phyloP scores from a whole-genome alignment of 2,113 vertebrate genomes.

The Picathartes gymnocephalus region DNA sequence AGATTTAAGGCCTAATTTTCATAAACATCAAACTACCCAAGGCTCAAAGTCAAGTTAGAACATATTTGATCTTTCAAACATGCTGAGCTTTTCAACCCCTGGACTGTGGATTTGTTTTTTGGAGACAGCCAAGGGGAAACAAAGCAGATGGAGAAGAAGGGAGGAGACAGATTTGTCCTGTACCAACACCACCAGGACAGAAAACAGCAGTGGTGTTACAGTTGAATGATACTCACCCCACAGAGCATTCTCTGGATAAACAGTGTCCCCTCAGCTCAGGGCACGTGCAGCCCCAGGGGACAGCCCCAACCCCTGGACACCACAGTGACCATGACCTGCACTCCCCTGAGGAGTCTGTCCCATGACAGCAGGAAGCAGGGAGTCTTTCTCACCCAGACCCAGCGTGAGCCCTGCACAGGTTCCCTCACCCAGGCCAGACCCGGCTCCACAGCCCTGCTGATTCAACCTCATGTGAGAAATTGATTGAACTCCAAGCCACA shows the following conservation, averaged over 20 bases:
- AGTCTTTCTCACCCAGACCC: background rate
- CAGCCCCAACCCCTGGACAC: rapidly evolving
- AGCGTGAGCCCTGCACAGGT: rapidly evolving
- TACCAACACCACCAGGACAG: background rate
- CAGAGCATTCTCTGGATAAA: rapidly evolving
- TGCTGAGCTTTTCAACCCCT: background rate
- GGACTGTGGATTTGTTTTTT: background rate
- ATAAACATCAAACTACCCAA: background rate
- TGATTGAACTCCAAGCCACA: background rate
- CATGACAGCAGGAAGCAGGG: rapidly evolving
- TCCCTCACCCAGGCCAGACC: rapidly evolving
- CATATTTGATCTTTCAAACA: background rate
- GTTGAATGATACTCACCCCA: rapidly evolving
- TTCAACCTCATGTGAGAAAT: background rate
- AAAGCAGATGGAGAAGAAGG: background rate
- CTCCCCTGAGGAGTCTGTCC: rapidly evolving
- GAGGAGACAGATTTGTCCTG: background rate
- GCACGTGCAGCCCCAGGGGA: background rate
- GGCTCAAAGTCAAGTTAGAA: background rate
- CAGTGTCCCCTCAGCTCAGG: background rate
- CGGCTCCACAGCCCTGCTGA: background rate
- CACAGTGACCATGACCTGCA: rapidly evolving
- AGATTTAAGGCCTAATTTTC: slow-evolving; percentile 27
- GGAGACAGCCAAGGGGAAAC: background rate
- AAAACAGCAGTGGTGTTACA: rapidly evolving